Evolutionary conservation across 1,140 invertebrate genomes (phyloP).

Genomic region (Brachionus sp.): DNA sequence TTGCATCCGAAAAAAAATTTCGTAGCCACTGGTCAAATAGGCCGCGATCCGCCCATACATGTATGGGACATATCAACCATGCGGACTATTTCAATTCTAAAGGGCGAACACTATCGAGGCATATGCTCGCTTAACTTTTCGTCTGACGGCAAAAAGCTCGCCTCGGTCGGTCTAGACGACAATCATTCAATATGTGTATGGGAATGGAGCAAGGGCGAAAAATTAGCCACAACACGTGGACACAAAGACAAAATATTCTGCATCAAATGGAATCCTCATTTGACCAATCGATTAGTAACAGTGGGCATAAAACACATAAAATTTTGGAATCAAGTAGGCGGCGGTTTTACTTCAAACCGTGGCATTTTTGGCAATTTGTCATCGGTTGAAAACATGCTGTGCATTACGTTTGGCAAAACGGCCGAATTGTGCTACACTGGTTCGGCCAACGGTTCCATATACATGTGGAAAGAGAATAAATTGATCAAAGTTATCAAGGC

Average conservation of each 20-base stretch:
- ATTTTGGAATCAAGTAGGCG: constrained; percentile 60
- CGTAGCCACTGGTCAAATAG: constrained; percentile 60
- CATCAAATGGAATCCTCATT: constrained; percentile 59
- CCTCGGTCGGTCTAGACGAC: constrained; percentile 59
- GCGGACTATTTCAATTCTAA: constrained; percentile 58
- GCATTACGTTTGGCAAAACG: constrained; percentile 55
- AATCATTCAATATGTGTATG: constrained; percentile 59
- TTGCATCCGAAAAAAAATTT: constrained; percentile 58
- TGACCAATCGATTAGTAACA: constrained; percentile 54
- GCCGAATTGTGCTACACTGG: constrained; percentile 57
- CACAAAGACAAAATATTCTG: constrained; percentile 61
- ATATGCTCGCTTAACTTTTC: constrained; percentile 60
- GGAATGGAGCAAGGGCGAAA: constrained; percentile 61
- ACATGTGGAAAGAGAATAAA: constrained; percentile 54
- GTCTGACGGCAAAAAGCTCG: constrained; percentile 58
- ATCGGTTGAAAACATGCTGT: constrained; percentile 56
- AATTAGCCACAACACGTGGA: constrained; percentile 57
- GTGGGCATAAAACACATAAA: constrained; percentile 61
- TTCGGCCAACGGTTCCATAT: constrained; percentile 56
- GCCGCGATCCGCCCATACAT: constrained; percentile 57
- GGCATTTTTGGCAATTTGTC: constrained; percentile 55
- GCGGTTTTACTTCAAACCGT: constrained; percentile 58
- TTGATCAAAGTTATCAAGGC: constrained; percentile 56
- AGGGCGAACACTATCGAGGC: constrained; percentile 59
- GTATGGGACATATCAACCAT: constrained; percentile 59